These are phyloP conservation scores for Globodera rostochiensis DNA, from an alignment of 1,140 invertebrate genomes.

Conservation along the genomic window DNA sequence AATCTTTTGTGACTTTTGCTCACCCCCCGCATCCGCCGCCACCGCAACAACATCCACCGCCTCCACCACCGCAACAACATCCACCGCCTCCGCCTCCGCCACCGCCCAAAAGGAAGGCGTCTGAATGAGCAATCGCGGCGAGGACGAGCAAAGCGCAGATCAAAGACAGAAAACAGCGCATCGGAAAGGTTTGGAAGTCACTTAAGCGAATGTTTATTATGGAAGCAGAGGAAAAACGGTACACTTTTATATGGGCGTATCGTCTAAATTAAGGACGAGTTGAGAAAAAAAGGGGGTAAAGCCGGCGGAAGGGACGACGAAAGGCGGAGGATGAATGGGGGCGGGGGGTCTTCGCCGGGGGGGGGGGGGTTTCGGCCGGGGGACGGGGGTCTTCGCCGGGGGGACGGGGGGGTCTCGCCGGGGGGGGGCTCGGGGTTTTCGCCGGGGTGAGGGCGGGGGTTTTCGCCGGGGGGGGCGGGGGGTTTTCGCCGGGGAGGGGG, in stretches of 20 bases:
- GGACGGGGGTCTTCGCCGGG: too few relatives aligned
- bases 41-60: neutral
- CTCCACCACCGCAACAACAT: too few relatives aligned
- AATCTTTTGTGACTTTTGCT: neutral
- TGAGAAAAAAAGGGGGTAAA: too few relatives aligned
- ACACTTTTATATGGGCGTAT: neutral
- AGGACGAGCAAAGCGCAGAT: neutral
- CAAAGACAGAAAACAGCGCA: neutral
- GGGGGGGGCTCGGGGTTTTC: too few relatives aligned
- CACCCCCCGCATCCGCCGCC: slow-evolving; percentile 5
- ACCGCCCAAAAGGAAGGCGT: slow-evolving; percentile 22
- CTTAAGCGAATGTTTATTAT: neutral
- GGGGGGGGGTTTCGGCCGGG: too few relatives aligned
- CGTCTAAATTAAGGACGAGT: neutral
- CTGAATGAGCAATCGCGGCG: neutral
- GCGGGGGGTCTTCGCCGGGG: too few relatives aligned
- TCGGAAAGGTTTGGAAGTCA: neutral
- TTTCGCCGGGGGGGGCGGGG: too few relatives aligned
- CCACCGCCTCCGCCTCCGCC: neutral
- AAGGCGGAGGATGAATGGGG: too few relatives aligned
- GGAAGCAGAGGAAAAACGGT: neutral
- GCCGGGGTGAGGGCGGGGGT: too few relatives aligned
- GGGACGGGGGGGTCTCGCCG: too few relatives aligned
- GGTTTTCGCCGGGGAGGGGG: too few relatives aligned
- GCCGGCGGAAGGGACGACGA: too few relatives aligned